Conservation (phyloP, 2,888 invertebrate species). For the Acrocera orbiculus region DNA sequence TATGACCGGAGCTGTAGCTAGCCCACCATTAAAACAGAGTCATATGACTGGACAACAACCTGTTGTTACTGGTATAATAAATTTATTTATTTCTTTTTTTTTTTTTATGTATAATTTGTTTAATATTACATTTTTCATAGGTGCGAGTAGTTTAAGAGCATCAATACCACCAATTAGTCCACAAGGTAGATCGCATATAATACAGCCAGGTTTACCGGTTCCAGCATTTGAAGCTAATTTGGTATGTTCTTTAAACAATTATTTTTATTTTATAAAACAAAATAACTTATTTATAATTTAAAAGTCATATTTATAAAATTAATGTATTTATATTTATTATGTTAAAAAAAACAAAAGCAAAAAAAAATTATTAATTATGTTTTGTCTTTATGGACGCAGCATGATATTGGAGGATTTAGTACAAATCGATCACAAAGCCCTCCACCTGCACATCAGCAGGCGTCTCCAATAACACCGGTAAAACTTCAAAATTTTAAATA, state of each 20-base stretch:
- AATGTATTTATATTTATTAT: background rate
- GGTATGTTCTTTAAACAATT: constrained; percentile 37
- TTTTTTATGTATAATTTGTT: background rate
- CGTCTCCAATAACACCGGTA: constrained; percentile 55
- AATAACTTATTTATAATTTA: no score
- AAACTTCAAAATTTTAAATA: no score
- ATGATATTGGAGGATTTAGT: constrained; percentile 33
- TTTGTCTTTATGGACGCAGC: constrained; percentile 35
- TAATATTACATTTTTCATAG: constrained; percentile 17
- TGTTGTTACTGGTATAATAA: constrained; percentile 28
- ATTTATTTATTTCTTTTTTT: background rate
- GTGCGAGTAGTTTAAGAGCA: constrained; percentile 35
- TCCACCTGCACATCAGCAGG: constrained; percentile 71
- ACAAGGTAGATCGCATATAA: constrained; percentile 36
- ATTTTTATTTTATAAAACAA: background rate
- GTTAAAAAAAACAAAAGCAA: background rate
- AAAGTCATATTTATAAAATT: background rate
- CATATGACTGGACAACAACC: constrained; percentile 32
- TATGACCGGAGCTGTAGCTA: constrained; percentile 36
- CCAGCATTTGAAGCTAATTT: constrained; percentile 46
- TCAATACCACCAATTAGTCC: constrained; percentile 43
- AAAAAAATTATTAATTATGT: constrained; percentile 9
- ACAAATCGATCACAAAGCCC: constrained; percentile 45
- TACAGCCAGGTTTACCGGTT: constrained; percentile 39
- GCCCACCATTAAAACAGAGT: constrained; percentile 35